Evolutionary conservation across 2,888 invertebrate species (phyloP).

Genomic region (Heteromyza rotundicornis): DNA sequence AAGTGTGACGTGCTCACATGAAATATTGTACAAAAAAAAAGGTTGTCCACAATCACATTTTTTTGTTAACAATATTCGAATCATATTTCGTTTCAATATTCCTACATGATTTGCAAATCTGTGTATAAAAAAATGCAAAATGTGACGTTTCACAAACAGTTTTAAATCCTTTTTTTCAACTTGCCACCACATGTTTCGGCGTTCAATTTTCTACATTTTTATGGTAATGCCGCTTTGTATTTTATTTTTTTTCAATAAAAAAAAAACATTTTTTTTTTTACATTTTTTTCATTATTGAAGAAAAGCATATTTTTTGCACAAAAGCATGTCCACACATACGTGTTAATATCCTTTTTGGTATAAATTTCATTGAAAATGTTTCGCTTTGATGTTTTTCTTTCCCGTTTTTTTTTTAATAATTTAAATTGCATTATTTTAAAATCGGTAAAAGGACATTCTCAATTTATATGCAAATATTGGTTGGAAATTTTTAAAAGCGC

Average conservation of each 20-base stretch:
- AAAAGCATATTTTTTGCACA: background rate
- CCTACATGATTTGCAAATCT: constrained; percentile 49
- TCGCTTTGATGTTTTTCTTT: constrained; percentile 21
- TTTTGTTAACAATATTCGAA: too few species aligned
- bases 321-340: background rate
- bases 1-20: constrained; percentile 17
- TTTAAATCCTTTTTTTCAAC: constrained; percentile 38
- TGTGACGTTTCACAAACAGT: constrained; percentile 36
- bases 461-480: background rate
- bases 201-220: constrained; percentile 44
- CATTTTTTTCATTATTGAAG: too few species aligned
- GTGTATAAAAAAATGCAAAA: constrained; percentile 34
- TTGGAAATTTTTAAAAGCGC: too few species aligned
- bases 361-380: constrained; percentile 27
- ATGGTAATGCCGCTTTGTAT: constrained; percentile 50
- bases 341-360: constrained; percentile 36
- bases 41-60: background rate
- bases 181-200: constrained; percentile 46
- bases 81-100: constrained; percentile 54
- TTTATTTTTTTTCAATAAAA: too few species aligned
- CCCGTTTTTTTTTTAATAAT: background rate
- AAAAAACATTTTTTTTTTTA: too few species aligned
- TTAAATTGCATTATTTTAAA: too few species aligned
- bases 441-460: background rate
- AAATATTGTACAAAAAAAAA: constrained; percentile 3